These are phyloP conservation scores for Orientallactaga sibirica DNA, from an alignment of 2,797 vertebrate species.

Conservation along the genomic window DNA sequence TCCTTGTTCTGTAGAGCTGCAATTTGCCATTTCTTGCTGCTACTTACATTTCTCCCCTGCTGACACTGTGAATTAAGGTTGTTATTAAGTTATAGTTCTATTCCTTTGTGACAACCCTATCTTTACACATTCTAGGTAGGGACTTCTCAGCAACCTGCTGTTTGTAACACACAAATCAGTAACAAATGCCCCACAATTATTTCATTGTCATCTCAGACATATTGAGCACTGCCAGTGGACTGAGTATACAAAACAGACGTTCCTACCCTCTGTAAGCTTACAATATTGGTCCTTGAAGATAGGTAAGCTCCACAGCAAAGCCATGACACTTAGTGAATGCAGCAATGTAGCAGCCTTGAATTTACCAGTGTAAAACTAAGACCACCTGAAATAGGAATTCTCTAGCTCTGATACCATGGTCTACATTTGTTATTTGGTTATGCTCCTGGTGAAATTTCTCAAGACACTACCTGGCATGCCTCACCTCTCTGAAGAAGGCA, in stretches of 20 bases:
- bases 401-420: neutral
- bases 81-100: slow-evolving; percentile 66
- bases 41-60: slow-evolving; percentile 68
- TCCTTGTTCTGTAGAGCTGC: slow-evolving; percentile 45
- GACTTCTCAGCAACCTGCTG: slow-evolving; percentile 38
- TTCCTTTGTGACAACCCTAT: slow-evolving; percentile 48
- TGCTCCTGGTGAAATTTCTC: neutral
- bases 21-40: slow-evolving; percentile 72
- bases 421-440: neutral
- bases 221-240: neutral
- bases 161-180: neutral
- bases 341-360: neutral
- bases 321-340: neutral
- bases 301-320: neutral
- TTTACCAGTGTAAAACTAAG: neutral
- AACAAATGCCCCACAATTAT: neutral
- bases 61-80: slow-evolving; percentile 71
- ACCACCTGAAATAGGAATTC: slow-evolving; percentile 15
- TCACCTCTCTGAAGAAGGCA: neutral
- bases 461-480: neutral
- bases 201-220: slow-evolving; percentile 45
- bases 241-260: slow-evolving; percentile 37
- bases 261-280: neutral
- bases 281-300: slow-evolving; percentile 10
- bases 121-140: neutral